Base-by-base conservation (phyloP, 1,140 invertebrate species). In the Drosophila ohnishii region DNA sequence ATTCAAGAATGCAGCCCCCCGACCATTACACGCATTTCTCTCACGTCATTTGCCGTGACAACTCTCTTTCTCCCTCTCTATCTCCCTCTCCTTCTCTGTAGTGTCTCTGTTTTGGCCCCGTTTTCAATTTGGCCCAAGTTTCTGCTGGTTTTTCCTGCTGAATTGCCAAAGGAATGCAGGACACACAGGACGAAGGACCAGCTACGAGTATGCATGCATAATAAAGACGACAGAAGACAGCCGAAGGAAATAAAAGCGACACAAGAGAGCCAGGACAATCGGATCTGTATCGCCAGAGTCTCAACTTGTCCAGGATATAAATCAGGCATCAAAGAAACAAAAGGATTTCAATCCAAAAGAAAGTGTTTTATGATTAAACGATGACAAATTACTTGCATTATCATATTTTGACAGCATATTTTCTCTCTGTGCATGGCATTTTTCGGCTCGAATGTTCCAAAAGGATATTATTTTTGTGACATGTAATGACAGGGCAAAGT, bases 191-290 rank as follows among this genome's bases (percentile, higher is more conserved):
- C 25, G n/a, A 35, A 13, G 25, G 34, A 62, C 30, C 35, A 22
- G 16, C 48, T 28, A 22, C n/a, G 37, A 65, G 69, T 70, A 78
- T 85, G 81, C 82, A 85, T 85, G 78, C 82, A 81, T 86, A 85
- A 85, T 86, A 79, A 85, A 85, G 78, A 50, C 72, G 48, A 50
- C 22, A 84, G 73, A 79, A 57, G 73, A 83, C 64, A 64, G 62
- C 34, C 71, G 30, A 47, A 35, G 48, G 11, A 61, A 48, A 39
- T 37, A 56, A 35, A 35, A 9, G 42, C 40, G 69, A 42, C 39
- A 25, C 42, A 0, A 5, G 50, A 63, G 73, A 62, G 25, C 14
- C 44, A 47, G 48, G 30, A 40, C 77, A 84, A 84, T 85, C 63
- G 62, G 83, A 80, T 85, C 80, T 85, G 80, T 71, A 53, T 61